phyloP scores from a whole-genome alignment of 2,797 vertebrate species.

The Taeniopygia guttata region DNA sequence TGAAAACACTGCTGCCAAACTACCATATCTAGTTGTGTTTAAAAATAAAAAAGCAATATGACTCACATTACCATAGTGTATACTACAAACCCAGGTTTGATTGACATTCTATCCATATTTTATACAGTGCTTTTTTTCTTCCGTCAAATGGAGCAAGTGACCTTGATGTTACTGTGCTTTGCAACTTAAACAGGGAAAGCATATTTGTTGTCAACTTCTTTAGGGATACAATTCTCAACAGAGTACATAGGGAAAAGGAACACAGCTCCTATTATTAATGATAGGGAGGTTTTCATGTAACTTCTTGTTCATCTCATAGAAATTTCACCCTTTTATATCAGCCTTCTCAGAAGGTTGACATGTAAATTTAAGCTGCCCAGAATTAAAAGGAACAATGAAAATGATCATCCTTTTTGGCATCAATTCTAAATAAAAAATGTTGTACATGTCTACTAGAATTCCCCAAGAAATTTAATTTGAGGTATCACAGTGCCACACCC shows the following conservation, averaged over 20 bases:
- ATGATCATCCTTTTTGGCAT: neutral
- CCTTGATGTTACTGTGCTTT: slow-evolving; percentile 67
- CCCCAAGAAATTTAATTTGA: neutral
- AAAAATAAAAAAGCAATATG: slow-evolving; percentile 72
- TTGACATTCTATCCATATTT: slow-evolving; percentile 70
- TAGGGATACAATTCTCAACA: slow-evolving; percentile 38
- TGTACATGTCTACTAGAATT: neutral
- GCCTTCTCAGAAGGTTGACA: neutral
- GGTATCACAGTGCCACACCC: neutral
- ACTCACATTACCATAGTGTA: slow-evolving; percentile 64
- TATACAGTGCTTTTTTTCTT: slow-evolving; percentile 29
- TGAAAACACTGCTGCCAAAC: slow-evolving; percentile 73
- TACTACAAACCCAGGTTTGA: slow-evolving; percentile 67
- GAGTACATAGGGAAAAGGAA: neutral
- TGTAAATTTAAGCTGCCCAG: neutral
- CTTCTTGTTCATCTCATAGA: slow-evolving; percentile 10
- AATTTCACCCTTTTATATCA: neutral
- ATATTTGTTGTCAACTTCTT: slow-evolving; percentile 61
- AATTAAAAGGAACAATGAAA: slow-evolving; percentile 5
- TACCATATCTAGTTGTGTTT: slow-evolving; percentile 70
- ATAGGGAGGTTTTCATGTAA: neutral
- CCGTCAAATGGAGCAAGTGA: slow-evolving; percentile 69
- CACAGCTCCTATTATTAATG: slow-evolving; percentile 20
- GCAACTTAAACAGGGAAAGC: slow-evolving; percentile 52
- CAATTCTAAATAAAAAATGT: neutral